These are phyloP conservation scores for Endotricha flammealis DNA, from an alignment of 2,888 invertebrate species.

Conservation along the genomic window DNA sequence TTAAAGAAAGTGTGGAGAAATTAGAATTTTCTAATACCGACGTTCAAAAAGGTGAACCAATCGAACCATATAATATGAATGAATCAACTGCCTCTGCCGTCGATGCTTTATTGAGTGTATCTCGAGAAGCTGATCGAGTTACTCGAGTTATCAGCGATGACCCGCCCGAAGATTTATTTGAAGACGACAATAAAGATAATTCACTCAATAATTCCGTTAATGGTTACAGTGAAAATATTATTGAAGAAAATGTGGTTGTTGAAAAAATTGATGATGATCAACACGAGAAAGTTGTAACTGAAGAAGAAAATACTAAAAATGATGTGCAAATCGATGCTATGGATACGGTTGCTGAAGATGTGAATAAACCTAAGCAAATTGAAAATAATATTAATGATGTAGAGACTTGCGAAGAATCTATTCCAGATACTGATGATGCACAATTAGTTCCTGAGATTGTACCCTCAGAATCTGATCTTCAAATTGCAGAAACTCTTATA, in stretches of 20 bases:
- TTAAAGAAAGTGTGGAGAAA: conserved; percentile 13
- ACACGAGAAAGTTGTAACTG: conserved; percentile 14
- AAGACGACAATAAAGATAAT: conserved; percentile 61
- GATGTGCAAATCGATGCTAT: conserved; percentile 14
- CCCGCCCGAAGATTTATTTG: conserved; percentile 67
- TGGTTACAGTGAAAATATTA: conserved; percentile 30
- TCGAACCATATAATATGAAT: conserved; percentile 50
- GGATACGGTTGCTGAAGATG: conserved; percentile 1
- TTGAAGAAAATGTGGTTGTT: conserved; percentile 19
- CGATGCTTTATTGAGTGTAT: conserved; percentile 66
- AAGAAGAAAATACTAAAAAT: conserved; percentile 13
- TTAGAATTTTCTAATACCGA: conserved; percentile 21
- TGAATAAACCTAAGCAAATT: conserved; percentile 18
- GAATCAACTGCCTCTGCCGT: conserved; percentile 68
- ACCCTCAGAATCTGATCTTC: conserved; percentile 69
- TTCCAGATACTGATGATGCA: conserved; percentile 1
- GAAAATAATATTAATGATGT: conserved; percentile 17
- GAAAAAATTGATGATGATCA: conserved; percentile 18
- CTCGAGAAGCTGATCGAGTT: conserved; percentile 62
- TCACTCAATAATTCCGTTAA: conserved; percentile 29
- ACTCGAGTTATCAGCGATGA: conserved; percentile 60
- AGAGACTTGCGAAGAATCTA: background rate
- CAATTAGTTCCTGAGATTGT: conserved; percentile 28
- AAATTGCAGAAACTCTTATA: conserved; percentile 69
- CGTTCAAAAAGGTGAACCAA: conserved; percentile 25